Conservation (phyloP, 2,113 vertebrate species). For the Talpa occidentalis region DNA sequence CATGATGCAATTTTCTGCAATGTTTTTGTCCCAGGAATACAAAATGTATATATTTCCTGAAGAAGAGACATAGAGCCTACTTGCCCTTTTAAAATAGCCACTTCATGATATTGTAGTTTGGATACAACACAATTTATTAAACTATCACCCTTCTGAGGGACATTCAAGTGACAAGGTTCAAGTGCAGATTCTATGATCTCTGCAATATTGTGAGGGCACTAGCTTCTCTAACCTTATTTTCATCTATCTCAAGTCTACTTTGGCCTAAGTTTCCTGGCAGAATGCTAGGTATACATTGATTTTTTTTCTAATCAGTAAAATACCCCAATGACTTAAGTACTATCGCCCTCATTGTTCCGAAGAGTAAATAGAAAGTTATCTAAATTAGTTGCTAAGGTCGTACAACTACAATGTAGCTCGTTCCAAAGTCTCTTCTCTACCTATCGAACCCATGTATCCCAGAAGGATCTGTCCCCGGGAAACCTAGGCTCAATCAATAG, state of each 20-base stretch:
- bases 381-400: neutral
- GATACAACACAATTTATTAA: neutral
- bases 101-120: neutral
- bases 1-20: neutral
- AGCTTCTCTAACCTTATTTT: neutral
- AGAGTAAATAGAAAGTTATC: neutral
- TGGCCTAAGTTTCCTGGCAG: neutral
- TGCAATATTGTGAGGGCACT: neutral
- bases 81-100: slow-evolving; percentile 46
- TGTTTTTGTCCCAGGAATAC: slow-evolving; percentile 1
- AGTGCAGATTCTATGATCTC: neutral
- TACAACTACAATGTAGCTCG: neutral
- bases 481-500: neutral
- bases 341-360: neutral
- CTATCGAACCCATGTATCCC: neutral
- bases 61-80: neutral
- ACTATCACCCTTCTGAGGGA: neutral
- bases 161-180: neutral
- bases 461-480: neutral
- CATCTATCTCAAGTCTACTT: neutral
- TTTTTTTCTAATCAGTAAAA: neutral
- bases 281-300: neutral
- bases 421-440: neutral
- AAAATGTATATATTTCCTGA: neutral
- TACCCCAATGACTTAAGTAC: neutral